Base-by-base conservation (phyloP, 2,113 vertebrate genomes). In the Oceanites oceanicus region DNA sequence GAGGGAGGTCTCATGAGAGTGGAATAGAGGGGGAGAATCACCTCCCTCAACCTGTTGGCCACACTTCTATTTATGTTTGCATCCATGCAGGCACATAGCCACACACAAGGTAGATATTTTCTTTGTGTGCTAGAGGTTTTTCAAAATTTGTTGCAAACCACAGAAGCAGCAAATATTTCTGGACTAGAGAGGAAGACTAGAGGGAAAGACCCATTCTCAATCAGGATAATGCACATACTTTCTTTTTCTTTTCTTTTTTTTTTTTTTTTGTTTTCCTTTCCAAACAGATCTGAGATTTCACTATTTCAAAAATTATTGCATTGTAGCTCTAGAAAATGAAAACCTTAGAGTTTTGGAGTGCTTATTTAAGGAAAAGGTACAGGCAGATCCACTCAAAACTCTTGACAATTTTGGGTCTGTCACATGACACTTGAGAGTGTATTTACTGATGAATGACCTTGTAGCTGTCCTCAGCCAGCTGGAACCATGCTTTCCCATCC, bases 381-480 rank as follows among this genome's bases (percentile, higher is more conserved):
- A 90, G 40, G 80, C 76, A 89, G 44, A 68, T 56, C 67, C 7
- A 78, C 30, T 87, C 66, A 75, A 89, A 91, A 81, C 61, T 71
- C 80, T 78, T 81, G 61, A 94, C 36, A 92, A 89, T 85, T 95
- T 91, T 81, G 26, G 2, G 14, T 81, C 84, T 91, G 52, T 92
- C 89, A 78, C 52, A 84, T 68, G 61, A 85, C 40, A 66, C 73
- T 96, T 72, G 83, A 92, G 79, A 42, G n/a, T 72, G 10, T 47
- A 77, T 94, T 96, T 72, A 91, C 83, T 96, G 83, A 95, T 91
- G 86, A 91, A 92, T 88, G 76, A 96, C 95, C 94, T 89, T 95
- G 86, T 94, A 84, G 65, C 76, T 91, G 91, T 96, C 91, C 89
- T 94, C 93, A 96, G 93, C 93, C 95, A 96, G 95, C 91, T 97